Percentiles rank a stretch among this genome's conserved stretches.
Conservation (phyloP, 1,140 invertebrate genomes). For the Armadillidium nasatum region DNA sequence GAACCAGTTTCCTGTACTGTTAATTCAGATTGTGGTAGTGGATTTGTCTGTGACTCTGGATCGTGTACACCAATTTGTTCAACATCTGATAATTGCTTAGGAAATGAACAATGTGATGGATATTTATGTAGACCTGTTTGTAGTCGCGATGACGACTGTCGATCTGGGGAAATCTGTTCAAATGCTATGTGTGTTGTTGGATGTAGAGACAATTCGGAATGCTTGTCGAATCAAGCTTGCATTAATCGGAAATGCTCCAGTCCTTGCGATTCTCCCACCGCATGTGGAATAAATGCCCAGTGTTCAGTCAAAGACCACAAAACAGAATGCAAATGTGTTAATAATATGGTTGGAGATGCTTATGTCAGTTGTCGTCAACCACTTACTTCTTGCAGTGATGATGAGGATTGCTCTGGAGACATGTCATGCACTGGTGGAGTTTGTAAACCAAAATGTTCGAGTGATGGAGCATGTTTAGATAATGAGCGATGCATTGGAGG, state of each 20-base stretch:
- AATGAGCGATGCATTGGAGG: constrained; percentile 77
- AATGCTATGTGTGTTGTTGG: constrained; percentile 69
- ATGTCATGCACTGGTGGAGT: constrained; percentile 67
- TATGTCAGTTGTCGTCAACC: constrained; percentile 65
- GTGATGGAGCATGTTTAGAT: constrained; percentile 71
- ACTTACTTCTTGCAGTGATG: constrained; percentile 58
- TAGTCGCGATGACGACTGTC: constrained; percentile 70
- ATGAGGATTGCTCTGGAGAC: constrained; percentile 62
- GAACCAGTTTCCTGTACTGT: constrained; percentile 64
- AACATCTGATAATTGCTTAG: constrained; percentile 65
- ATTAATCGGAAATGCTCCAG: constrained; percentile 69
- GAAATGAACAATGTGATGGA: constrained; percentile 67
- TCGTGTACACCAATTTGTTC: constrained; percentile 71
- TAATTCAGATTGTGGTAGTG: constrained; percentile 68
- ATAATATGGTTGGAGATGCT: constrained; percentile 68
- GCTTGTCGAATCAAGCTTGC: constrained; percentile 61
- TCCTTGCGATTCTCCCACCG: constrained; percentile 65
- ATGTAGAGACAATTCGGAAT: constrained; percentile 74
- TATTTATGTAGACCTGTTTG: constrained; percentile 67
- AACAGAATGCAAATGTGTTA: constrained; percentile 67
- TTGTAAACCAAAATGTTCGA: constrained; percentile 68
- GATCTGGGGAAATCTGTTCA: constrained; percentile 76
- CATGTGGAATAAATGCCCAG: constrained; percentile 76
- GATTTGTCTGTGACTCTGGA: constrained; percentile 62
- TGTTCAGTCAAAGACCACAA: constrained; percentile 65